phyloP scores from a whole-genome alignment of 1,140 invertebrate species.

The Drosophila virilis region DNA sequence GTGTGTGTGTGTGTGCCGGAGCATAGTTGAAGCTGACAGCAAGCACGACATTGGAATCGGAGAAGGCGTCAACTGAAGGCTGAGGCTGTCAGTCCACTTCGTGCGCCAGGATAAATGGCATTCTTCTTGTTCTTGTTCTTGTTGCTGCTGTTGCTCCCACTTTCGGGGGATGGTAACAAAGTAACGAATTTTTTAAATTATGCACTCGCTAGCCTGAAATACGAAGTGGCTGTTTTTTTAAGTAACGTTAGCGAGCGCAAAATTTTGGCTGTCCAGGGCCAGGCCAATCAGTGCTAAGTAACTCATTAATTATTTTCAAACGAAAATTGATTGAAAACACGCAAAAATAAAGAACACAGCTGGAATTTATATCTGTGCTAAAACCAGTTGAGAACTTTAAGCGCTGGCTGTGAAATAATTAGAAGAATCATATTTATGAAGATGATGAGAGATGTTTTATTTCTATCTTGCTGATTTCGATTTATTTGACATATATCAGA shows the following conservation, averaged over 20 bases:
- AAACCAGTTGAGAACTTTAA: neutral
- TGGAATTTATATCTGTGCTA: neutral
- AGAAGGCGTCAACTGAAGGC: conserved; percentile 44
- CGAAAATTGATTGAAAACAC: conserved; percentile 26
- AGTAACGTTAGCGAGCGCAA: conserved; percentile 16
- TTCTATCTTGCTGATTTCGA: no score
- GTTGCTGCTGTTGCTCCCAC: conserved; percentile 6
- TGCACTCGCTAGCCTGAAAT: conserved; percentile 46
- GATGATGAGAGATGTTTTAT: no score
- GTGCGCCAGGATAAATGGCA: conserved; percentile 51
- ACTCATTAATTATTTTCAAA: conserved; percentile 16
- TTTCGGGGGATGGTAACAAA: conserved; percentile 10
- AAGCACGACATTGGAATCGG: conserved; percentile 44
- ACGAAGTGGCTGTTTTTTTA: neutral
- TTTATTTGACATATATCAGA: no score
- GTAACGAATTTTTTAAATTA: conserved; percentile 75
- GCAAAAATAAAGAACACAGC: no score
- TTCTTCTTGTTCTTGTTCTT: conserved; percentile 20
- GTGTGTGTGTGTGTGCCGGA: conserved; percentile 38
- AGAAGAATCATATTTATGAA: no score
- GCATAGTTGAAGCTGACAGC: conserved; percentile 77
- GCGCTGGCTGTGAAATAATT: neutral
- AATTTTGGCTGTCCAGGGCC: no score
- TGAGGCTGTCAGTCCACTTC: conserved; percentile 62
- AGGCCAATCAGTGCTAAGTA: conserved; percentile 40